These are phyloP conservation scores for Araneus ventricosus DNA, from an alignment of 1,140 invertebrate genomes.

Conservation along the genomic window DNA sequence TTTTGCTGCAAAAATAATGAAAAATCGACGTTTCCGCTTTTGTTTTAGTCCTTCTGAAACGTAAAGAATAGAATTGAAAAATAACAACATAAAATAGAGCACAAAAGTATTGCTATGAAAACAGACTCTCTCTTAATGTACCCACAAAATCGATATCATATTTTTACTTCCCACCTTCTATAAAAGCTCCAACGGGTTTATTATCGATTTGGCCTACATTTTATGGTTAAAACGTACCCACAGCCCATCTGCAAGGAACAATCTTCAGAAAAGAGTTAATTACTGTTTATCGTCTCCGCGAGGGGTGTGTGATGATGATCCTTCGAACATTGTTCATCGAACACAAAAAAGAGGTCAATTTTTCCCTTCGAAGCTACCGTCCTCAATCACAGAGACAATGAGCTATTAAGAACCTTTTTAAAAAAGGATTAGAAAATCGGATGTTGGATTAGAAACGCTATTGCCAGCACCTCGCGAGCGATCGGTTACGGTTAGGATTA, in stretches of 20 bases:
- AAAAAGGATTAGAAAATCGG: neutral
- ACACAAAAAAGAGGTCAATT: neutral
- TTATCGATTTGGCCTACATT: slow-evolving; percentile 19
- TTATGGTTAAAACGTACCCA: neutral
- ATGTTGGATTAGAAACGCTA: neutral
- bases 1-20: no score
- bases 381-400: slow-evolving; percentile 1
- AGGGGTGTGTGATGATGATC: neutral
- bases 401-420: slow-evolving; percentile 2
- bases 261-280: neutral
- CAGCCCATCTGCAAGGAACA: neutral
- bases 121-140: no score
- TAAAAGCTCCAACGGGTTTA: neutral
- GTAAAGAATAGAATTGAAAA: no score
- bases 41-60: no score
- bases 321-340: neutral
- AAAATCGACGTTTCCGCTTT: no score
- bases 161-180: neutral
- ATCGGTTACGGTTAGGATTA: neutral
- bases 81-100: no score
- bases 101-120: no score
- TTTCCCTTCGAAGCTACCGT: neutral
- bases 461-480: neutral
- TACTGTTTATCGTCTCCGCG: neutral
- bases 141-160: neutral